Evolutionary conservation across 2,113 vertebrate species (phyloP), one percentile per base, ranked within the genome.

Genomic region (Xenopus laevis): DNA sequence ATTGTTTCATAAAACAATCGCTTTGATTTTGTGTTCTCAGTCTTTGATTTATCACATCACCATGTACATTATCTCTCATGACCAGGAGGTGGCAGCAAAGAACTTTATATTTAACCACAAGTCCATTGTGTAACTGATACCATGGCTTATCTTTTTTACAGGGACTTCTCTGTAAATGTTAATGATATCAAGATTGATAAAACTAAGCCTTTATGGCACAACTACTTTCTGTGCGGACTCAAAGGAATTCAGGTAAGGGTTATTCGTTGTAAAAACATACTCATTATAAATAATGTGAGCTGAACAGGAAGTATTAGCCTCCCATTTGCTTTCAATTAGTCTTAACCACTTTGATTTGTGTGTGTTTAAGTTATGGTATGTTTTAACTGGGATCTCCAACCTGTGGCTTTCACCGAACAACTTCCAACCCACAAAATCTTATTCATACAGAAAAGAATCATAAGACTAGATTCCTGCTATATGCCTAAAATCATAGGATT

Each of bases 201-300:
- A 86, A 87, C 89, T 2, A 91, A 96, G 82, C 95, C 95, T 83
- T 86, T 91, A 3, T 99, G 97, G 97, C 83, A 95, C 86, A 94
- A 95, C 87, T 99, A 98, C 83, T 98, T 98, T 84, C 88, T 98
- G n/a, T 99, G 97, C 87, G 97, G 97, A 77, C 88, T 97, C 63
- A 98, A 97, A 89, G 97, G 97, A 79, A 91, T 98, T 82, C 92
- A 98, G 97, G 97, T 98, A 88, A 73, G 57, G 23, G 11, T 15
- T 72, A 53, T 21, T 17, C 13, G 15, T 46, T 20, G n/a, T n/a
- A 45, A 40, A 64, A 21, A n/a, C 44, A 44, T 65, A 21, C 10
- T 60, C 58, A 60, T 60, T 60, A 23, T 60, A 23, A 23, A 60
- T 60, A 27, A 60, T 60, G 21, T 60, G 5, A 60, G 21, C 18